phyloP scores from a whole-genome alignment of 2,113 vertebrate genomes.

The Pomatostomus ruficeps region DNA sequence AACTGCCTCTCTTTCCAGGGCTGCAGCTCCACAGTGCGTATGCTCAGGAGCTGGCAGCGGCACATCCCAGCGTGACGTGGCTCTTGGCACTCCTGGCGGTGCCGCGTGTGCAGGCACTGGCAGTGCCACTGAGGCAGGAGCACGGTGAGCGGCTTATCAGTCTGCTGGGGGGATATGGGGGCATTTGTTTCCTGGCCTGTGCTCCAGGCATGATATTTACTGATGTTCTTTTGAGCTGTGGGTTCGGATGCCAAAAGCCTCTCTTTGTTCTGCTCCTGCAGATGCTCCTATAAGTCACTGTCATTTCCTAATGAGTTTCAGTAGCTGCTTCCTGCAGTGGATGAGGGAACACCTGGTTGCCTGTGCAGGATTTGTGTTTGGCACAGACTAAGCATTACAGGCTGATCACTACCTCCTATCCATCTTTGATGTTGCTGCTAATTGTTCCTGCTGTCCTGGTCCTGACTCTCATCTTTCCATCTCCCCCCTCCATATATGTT shows the following conservation, averaged over 20 bases:
- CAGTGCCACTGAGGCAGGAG: background rate
- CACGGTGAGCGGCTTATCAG: background rate
- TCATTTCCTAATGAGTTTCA: slow-evolving; percentile 7
- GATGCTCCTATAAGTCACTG: background rate
- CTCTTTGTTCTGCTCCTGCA: slow-evolving; percentile 15
- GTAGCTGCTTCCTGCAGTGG: background rate
- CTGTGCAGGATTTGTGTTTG: background rate
- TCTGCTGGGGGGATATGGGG: background rate
- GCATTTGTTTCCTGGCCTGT: background rate
- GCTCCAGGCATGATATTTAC: background rate
- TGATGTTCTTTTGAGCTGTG: background rate
- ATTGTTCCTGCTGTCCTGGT: background rate
- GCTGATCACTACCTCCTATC: background rate
- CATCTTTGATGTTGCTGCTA: background rate
- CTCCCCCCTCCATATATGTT: background rate
- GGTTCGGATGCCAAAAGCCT: background rate
- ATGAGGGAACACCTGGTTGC: slow-evolving; percentile 1
- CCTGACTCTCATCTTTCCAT: background rate
- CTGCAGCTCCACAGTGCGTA: background rate
- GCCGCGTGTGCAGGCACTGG: background rate
- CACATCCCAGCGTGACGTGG: background rate
- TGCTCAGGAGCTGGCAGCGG: background rate
- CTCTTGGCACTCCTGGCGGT: background rate
- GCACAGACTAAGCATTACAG: background rate
- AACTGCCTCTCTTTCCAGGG: background rate